These are phyloP conservation scores for Neoniphon sammara DNA, from an alignment of 2,797 vertebrate species.

Conservation along the genomic window DNA sequence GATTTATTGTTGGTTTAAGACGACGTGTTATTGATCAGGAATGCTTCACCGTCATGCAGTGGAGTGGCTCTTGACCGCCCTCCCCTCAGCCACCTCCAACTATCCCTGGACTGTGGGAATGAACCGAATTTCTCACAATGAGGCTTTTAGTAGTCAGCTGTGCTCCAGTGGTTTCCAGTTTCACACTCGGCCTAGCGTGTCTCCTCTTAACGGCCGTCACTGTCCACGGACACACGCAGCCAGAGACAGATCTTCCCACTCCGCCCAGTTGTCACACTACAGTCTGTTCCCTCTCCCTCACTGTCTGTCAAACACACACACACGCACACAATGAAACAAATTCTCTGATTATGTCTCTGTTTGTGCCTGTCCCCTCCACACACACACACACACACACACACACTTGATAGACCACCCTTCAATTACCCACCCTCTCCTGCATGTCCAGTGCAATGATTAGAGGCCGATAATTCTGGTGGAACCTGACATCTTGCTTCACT, in stretches of 20 bases:
- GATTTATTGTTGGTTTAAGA: neutral
- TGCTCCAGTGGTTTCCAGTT: constrained; percentile 82
- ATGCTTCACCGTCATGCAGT: constrained; percentile 41
- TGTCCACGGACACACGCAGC: constrained; percentile 61
- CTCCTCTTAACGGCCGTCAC: constrained; percentile 74
- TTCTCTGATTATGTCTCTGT: constrained; percentile 60
- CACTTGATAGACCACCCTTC: constrained; percentile 5
- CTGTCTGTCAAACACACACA: constrained; percentile 39
- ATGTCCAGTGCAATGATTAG: constrained; percentile 48
- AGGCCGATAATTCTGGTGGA: constrained; percentile 36
- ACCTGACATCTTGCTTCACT: constrained; percentile 39
- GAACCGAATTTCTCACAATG: constrained; percentile 72
- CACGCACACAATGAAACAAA: constrained; percentile 30
- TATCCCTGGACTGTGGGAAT: constrained; percentile 70
- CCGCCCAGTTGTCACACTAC: constrained; percentile 37
- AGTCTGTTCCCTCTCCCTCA: constrained; percentile 7
- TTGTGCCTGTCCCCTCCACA: constrained; percentile 22
- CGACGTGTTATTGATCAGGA: constrained; percentile 58
- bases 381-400: constrained; percentile 10
- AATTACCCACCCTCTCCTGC: constrained; percentile 28
- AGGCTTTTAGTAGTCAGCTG: constrained; percentile 81
- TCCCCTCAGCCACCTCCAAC: constrained; percentile 54
- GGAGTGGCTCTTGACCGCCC: constrained; percentile 54
- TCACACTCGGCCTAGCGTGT: constrained; percentile 83
- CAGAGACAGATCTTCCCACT: constrained; percentile 43